These are phyloP conservation scores for Cotesia vestalis DNA, from an alignment of 1,140 invertebrate species.

Conservation along the genomic window DNA sequence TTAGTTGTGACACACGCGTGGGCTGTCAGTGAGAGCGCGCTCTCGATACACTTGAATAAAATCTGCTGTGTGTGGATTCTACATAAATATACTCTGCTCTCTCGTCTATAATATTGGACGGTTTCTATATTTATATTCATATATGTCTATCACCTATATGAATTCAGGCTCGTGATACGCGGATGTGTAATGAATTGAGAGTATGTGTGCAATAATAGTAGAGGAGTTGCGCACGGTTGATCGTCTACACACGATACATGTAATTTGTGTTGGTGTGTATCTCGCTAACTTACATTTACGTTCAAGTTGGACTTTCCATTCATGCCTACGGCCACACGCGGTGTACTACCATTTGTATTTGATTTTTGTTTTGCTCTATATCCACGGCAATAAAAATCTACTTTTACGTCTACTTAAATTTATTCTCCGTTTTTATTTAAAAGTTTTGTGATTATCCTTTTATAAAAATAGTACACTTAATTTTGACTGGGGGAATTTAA, in stretches of 20 bases:
- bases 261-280: no score
- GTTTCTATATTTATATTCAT: not conserved
- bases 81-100: not conserved
- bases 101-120: not conserved
- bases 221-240: slow-evolving; percentile 3
- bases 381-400: not conserved
- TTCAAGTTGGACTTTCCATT: slow-evolving; percentile 45
- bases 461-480: no score
- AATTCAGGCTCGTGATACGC: not conserved
- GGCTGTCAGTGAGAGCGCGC: slow-evolving; percentile 34
- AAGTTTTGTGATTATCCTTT: no score
- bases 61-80: not conserved
- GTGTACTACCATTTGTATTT: not conserved
- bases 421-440: no score
- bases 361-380: slow-evolving; percentile 3
- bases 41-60: slow-evolving; percentile 32
- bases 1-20: slow-evolving; percentile 27
- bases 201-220: not conserved
- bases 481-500: no score
- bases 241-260: not conserved
- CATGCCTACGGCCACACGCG: slow-evolving; percentile 39
- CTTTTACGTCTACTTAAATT: no score
- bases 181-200: slow-evolving; percentile 2
- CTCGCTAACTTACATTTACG: not conserved
- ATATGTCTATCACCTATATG: not conserved